These are phyloP conservation scores for Conger conger DNA, from an alignment of 2,113 vertebrate genomes.

Conservation along the genomic window DNA sequence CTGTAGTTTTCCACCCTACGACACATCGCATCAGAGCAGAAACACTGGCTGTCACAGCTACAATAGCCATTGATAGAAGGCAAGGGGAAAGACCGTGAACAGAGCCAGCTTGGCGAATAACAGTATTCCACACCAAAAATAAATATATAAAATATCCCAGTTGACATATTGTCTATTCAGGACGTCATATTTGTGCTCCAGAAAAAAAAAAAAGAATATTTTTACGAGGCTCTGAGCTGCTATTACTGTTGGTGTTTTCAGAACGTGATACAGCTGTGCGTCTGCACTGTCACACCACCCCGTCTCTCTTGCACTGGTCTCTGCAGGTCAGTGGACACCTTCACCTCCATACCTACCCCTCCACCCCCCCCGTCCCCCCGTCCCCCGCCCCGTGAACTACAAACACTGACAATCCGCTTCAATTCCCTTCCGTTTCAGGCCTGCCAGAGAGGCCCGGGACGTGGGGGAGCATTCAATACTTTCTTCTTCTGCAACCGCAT, in stretches of 20 bases:
- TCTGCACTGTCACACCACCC: background rate
- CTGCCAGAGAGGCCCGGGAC: background rate
- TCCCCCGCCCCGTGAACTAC: background rate
- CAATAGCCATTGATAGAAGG: background rate
- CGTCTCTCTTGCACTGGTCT: conserved; percentile 2
- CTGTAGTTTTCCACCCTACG: background rate
- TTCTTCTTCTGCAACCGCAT: background rate
- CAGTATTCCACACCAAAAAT: background rate
- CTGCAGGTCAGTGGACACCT: background rate
- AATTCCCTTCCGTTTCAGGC: background rate
- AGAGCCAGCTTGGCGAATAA: background rate
- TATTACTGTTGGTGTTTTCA: background rate
- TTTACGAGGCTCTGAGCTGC: conserved; percentile 7
- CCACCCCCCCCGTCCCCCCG: background rate
- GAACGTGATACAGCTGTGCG: background rate
- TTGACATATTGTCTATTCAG: conserved; percentile 24
- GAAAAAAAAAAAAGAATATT: conserved; percentile 1
- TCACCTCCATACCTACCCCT: background rate
- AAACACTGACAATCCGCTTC: background rate
- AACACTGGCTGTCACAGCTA: background rate
- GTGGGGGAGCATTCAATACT: background rate
- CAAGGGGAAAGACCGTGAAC: background rate
- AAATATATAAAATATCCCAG: background rate
- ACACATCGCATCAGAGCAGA: background rate
- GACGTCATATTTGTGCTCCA: conserved; percentile 4